Evolutionary conservation across 2,888 invertebrate genomes (phyloP).

Genomic region (Sinodicranocentrus sp.): DNA sequence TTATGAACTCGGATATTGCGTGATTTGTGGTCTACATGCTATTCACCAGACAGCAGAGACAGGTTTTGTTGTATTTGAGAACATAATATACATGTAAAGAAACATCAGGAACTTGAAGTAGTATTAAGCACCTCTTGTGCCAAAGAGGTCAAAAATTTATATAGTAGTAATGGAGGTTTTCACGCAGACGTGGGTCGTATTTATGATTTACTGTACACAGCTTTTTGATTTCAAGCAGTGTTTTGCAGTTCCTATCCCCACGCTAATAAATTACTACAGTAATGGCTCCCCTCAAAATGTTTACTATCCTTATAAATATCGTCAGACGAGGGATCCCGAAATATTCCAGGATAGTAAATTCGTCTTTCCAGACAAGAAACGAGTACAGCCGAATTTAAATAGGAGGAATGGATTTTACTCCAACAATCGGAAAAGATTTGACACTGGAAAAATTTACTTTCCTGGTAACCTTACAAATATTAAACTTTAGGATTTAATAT

Average conservation of each 20-base stretch:
- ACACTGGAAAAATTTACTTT: conserved; percentile 43
- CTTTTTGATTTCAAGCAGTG: conserved; percentile 42
- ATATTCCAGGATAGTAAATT: conserved; percentile 50
- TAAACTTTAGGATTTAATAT: not conserved
- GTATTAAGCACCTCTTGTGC: too few relatives aligned
- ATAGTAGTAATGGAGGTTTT: conserved; percentile 38
- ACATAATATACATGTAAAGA: too few relatives aligned
- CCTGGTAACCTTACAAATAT: conserved; percentile 47
- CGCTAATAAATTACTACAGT: conserved; percentile 30
- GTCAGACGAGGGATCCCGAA: conserved; percentile 25
- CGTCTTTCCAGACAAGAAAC: conserved; percentile 43
- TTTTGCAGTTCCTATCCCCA: conserved; percentile 36
- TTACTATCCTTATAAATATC: conserved; percentile 14
- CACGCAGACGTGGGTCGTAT: conserved; percentile 27
- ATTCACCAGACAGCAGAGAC: too few relatives aligned
- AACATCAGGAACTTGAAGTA: too few relatives aligned
- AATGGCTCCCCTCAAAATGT: conserved; percentile 11
- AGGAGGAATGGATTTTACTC: not conserved
- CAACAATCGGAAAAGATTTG: not conserved
- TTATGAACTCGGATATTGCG: not conserved
- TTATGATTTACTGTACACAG: conserved; percentile 45
- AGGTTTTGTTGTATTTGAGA: too few relatives aligned
- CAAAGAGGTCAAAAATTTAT: not conserved
- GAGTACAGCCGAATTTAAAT: not conserved
- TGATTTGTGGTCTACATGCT: too few relatives aligned